Base-by-base conservation (phyloP, 2,888 invertebrate species). In the Mythimna loreyi region DNA sequence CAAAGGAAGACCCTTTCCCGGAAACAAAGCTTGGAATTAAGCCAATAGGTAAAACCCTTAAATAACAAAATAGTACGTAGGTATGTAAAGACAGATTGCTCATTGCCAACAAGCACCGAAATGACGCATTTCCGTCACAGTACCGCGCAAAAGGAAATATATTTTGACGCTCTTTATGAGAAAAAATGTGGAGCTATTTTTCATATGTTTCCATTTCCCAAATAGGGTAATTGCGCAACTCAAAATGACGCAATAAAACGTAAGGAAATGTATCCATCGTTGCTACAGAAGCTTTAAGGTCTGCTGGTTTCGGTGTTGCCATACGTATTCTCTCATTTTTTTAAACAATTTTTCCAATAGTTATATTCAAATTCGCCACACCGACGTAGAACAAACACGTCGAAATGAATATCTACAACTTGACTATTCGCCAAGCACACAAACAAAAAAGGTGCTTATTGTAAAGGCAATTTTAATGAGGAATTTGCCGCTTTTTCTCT, bases 191-290 rank as follows among this genome's bases (percentile, higher is more conserved):
- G 67, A 62, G 75, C 82, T 78, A 83, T 81, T 81, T 81, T 81
- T 81, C 81, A 83, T 72, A 81, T 78, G 84, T 78, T 84, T 84
- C 81, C 84, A 82, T 83, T 82, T 81, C 78, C 78, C 65, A 75
- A 82, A 82, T 84, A 78, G 78, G 84, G 81, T 82, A 82, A 82
- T 82, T 82, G 84, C 78, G 75, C 78, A 71, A 82, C 82, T 83
- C 84, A 71, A 70, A 84, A 78, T 59, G 75, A 67, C 60, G 77
- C 70, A 72, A 84, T 84, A 84, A 81, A 83, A 78, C 49, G 62
- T 67, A 81, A 78, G 66, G 57, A 72, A 72, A 76, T 68, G 50
- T 77, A 49, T 71, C 30, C 49, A 56, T 11, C 28, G 30, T 58
- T 47, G 13, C 59, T 55, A 33, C 11, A 43, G 61, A 0, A 25